Base-by-base conservation (phyloP, 2,888 invertebrate genomes). In the Limenitis camilla region DNA sequence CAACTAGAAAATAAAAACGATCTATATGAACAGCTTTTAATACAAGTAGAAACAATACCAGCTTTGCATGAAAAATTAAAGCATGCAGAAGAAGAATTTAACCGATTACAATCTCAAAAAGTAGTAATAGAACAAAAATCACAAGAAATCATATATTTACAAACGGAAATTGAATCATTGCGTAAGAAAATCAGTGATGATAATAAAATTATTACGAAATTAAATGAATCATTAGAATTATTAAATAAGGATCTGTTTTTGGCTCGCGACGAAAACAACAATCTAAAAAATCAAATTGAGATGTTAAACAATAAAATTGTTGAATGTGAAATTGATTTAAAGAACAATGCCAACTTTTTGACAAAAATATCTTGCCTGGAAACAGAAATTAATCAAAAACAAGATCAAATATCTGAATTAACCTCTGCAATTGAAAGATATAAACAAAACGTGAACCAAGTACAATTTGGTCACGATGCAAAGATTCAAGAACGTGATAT, bases 401-500 rank as follows among this genome's bases (percentile, higher is more conserved):
- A 86, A 63, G 56, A 58, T 29, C 72, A 81, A 59, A 78, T 88
- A 40, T 52, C 65, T 7, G 79, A 82, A 52, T 66, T 88, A 45
- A 58, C 72, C 27, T 69, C 66, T 49, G 76, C 79, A 64, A 60
- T 86, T 41, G 79, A 81, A 59, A 61, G 69, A 51, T 63, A 78
- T 33, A 77, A 78, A 55, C 74, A 79, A 66, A 74, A 75, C 60
- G 69, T 81, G 52, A 76, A 65, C 58, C 87, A 83, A 68, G 68
- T 78, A 39, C 76, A 78, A 60, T 81, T 74, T 68, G 89, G 89
- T 4, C 81, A 90, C 47, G 89, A 92, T 56, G 92, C 92, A 2
- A 94, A 94, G 76, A 73, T 94, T 8, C 92, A 92, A 69, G 94
- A 94, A 72, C 86, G 92, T 56, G 92, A 93, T 68, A 86, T 92